Conservation (phyloP, 2,113 vertebrate species). For the Cinclus mexicanus region DNA sequence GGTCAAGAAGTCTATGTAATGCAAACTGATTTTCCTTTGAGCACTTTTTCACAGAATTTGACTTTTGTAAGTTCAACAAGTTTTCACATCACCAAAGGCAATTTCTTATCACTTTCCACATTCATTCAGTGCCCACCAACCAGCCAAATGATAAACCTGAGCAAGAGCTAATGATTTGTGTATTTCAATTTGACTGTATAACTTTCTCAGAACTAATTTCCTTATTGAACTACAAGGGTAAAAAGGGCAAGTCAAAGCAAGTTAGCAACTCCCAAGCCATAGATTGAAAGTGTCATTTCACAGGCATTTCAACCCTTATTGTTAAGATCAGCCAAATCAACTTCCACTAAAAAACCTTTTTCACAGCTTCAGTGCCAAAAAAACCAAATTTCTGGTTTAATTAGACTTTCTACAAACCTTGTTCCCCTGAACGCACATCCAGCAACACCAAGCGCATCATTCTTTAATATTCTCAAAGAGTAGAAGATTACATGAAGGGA, state of each 20-base stretch:
- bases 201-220: constrained; percentile 41
- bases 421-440: background rate
- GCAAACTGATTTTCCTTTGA: background rate
- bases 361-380: background rate
- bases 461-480: background rate
- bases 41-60: background rate
- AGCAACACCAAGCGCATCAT: background rate
- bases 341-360: background rate
- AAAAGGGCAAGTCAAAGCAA: background rate
- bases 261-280: background rate
- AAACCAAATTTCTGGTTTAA: background rate
- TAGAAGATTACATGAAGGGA: background rate
- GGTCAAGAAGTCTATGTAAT: background rate
- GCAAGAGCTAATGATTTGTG: constrained; percentile 54
- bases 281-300: background rate
- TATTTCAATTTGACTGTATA: constrained; percentile 7
- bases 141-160: background rate
- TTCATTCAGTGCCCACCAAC: background rate
- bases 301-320: background rate
- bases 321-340: background rate
- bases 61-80: background rate
- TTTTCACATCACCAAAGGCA: background rate
- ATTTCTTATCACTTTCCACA: background rate
- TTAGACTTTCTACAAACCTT: background rate
- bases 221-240: background rate